A percentile compares a stretch with the other conserved stretches of the same genome.
phyloP scores from a whole-genome alignment of 2,888 invertebrate genomes.

The Chromoteleia sp. region DNA sequence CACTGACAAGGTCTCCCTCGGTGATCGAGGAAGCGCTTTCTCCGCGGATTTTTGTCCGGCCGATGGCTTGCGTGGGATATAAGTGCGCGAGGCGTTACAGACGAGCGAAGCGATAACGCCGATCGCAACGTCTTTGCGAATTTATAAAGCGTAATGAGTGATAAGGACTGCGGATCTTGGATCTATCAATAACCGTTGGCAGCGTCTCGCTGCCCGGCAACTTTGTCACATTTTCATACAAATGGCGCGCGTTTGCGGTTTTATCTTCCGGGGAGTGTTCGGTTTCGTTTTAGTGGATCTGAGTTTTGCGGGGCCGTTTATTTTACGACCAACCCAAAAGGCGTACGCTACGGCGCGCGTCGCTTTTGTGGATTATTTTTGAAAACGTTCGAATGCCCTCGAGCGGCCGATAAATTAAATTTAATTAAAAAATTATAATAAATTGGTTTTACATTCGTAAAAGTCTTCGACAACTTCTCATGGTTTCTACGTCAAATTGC shows the following conservation, averaged over 20 bases:
- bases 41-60: slow-evolving; percentile 45
- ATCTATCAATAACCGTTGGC: slow-evolving; percentile 51
- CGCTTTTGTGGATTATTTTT: background rate
- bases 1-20: slow-evolving; percentile 63
- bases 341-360: background rate
- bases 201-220: slow-evolving; percentile 30
- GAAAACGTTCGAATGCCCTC: background rate
- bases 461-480: background rate
- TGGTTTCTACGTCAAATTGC: slow-evolving; percentile 17
- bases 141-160: slow-evolving; percentile 58
- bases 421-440: background rate
- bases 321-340: slow-evolving; percentile 11
- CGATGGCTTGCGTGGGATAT: slow-evolving; percentile 60
- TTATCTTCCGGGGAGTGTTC: slow-evolving; percentile 42
- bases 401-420: background rate
- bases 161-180: slow-evolving; percentile 46
- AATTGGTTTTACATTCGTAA: background rate
- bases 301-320: slow-evolving; percentile 2
- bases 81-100: slow-evolving; percentile 54
- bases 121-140: slow-evolving; percentile 40
- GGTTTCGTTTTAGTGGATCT: slow-evolving; percentile 24
- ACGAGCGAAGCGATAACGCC: slow-evolving; percentile 34
- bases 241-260: slow-evolving; percentile 31
- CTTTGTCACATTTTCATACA: slow-evolving; percentile 65
- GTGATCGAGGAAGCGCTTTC: slow-evolving; percentile 68